Conservation (phyloP, 2,888 invertebrate species). For the Trissonchulus latispiculum region DNA sequence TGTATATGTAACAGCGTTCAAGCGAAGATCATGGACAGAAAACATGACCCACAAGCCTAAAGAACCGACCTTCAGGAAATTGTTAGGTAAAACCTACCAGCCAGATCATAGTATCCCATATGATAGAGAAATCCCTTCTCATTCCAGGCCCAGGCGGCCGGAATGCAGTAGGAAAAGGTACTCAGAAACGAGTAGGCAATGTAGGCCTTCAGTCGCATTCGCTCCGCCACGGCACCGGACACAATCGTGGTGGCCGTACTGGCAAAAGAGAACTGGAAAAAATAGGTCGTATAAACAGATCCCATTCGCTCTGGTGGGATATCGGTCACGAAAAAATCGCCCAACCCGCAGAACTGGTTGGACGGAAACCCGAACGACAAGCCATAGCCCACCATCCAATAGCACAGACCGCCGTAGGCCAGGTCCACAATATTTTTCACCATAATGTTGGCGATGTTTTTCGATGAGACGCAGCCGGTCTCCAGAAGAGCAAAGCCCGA, state of each 20-base stretch:
- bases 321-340: slow-evolving; percentile 61
- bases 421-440: too few relatives aligned
- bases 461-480: too few relatives aligned
- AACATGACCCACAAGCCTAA: too few relatives aligned
- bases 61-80: too few relatives aligned
- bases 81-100: too few relatives aligned
- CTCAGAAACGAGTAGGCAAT: slow-evolving; percentile 36
- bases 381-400: slow-evolving; percentile 89
- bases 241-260: slow-evolving; percentile 43
- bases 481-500: too few relatives aligned
- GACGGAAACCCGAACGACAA: slow-evolving; percentile 64
- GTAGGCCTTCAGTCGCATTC: slow-evolving; percentile 38
- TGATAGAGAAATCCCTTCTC: slow-evolving; percentile 32
- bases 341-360: slow-evolving; percentile 55
- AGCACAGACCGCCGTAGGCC: slow-evolving; percentile 77
- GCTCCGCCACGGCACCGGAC: slow-evolving; percentile 40
- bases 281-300: slow-evolving; percentile 14
- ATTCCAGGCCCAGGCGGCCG: slow-evolving; percentile 34
- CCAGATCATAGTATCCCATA: slow-evolving; percentile 15
- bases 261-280: slow-evolving; percentile 31
- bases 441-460: too few relatives aligned
- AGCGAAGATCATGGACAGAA: slow-evolving; percentile 17
- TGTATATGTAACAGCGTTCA: too few relatives aligned
- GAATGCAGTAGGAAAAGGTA: slow-evolving; percentile 29
- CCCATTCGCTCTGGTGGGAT: not conserved